A percentile compares a stretch with the other conserved stretches of the same genome.
Evolutionary conservation across 2,797 vertebrate species (phyloP).

Genomic region (Hybognathus amarus): DNA sequence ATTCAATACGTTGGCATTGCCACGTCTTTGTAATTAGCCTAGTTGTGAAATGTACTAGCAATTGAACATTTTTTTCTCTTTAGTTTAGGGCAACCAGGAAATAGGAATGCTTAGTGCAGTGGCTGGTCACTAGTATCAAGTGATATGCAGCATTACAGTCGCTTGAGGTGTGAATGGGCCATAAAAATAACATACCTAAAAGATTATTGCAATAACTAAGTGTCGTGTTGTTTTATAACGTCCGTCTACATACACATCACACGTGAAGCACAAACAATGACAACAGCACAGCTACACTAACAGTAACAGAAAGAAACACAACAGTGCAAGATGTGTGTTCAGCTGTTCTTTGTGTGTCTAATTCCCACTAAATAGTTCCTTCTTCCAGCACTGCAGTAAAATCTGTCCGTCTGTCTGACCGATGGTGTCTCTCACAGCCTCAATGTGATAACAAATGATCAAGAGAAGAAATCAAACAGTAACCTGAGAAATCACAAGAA

Average conservation of each 20-base stretch:
- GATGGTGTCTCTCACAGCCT: not conserved
- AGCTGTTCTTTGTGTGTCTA: not conserved
- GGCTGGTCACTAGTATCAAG: not conserved
- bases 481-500: not conserved
- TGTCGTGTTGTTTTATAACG: not conserved
- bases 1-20: not conserved
- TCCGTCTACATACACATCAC: not conserved
- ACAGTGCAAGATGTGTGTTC: not conserved
- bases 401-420: not conserved
- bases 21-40: not conserved
- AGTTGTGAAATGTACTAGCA: not conserved
- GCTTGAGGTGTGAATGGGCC: not conserved
- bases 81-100: not conserved
- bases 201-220: not conserved
- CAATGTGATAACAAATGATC: not conserved
- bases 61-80: not conserved
- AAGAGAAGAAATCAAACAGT: not conserved
- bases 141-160: not conserved
- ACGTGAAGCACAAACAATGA: not conserved
- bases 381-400: constrained; percentile 32
- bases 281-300: not conserved
- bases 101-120: not conserved
- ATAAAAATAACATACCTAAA: not conserved
- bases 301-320: not conserved
- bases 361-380: constrained; percentile 1